phyloP scores from a whole-genome alignment of 1,140 invertebrate species.

The Tetranychus cinnabarinus region DNA sequence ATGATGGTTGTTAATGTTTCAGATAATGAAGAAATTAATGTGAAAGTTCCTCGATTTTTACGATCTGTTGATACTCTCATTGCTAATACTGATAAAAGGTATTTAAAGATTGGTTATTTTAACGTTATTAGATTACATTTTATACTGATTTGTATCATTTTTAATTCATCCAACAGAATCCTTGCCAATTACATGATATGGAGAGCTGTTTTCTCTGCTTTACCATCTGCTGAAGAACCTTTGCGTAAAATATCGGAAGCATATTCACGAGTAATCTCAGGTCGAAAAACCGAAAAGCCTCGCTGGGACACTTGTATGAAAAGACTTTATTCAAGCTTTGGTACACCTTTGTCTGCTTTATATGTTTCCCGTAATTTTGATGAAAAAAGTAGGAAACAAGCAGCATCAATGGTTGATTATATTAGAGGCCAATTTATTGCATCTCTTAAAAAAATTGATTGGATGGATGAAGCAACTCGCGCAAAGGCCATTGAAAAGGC shows the following conservation, averaged over 20 bases:
- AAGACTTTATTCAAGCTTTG: conserved; percentile 19
- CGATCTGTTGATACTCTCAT: conserved; percentile 4
- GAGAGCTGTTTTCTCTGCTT: conserved; percentile 31
- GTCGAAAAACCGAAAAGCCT: conserved; percentile 18
- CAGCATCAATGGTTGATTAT: conserved; percentile 16
- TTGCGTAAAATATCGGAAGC: background rate
- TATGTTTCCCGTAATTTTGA: conserved; percentile 27
- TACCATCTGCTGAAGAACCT: conserved; percentile 23
- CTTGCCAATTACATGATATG: conserved; percentile 34
- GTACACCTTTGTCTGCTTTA: conserved; percentile 23
- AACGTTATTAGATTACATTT: background rate
- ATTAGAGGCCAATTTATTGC: conserved; percentile 14
- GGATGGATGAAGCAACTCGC: conserved; percentile 46
- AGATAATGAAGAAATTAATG: conserved; percentile 7
- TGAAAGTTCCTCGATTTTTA: conserved; percentile 8
- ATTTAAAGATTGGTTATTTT: background rate
- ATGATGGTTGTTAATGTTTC: background rate
- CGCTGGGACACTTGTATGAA: conserved; percentile 17
- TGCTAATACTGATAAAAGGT: conserved; percentile 1
- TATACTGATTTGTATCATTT: background rate
- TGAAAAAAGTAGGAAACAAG: conserved; percentile 21
- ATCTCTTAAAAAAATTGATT: conserved; percentile 42
- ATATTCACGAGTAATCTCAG: conserved; percentile 1
- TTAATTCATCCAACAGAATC: conserved; percentile 5
- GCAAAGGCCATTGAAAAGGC: conserved; percentile 1